Base-by-base conservation (phyloP, 2,797 vertebrate species). In the Cyclopterus lumpus region DNA sequence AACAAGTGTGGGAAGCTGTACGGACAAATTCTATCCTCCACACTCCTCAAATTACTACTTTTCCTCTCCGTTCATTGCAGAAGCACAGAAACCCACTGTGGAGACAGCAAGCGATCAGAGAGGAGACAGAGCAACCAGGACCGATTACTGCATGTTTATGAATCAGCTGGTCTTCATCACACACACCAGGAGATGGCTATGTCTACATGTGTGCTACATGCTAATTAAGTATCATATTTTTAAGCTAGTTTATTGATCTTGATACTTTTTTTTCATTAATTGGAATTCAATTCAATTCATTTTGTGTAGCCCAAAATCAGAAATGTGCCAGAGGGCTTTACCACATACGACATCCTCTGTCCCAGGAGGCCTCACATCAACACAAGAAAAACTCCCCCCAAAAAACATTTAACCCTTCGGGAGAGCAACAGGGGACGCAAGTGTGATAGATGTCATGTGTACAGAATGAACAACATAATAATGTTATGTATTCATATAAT, bases 21-120 rank as follows among this genome's bases (percentile, higher is more conserved):
- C 44, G 8, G 71, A 71, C 68, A 62, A 58, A 38, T 62, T 66
- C 51, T 55, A 30, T 83, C 75, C 69, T 73, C 14, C 75, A 20
- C 79, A 42, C 59, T 57, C 54, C 38, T 73, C 15, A 59, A 54
- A 81, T 67, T 3, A 61, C 63, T 55, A 15, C 57, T 48, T n/a
- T 64, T 49, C 55, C 58, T 64, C 51, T 48, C 2, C 16, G 65
- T 70, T 49, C 2, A 10, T 62, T 10, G 67, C 70, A 76, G 66
- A 65, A 14, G 3, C 34, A 46, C 63, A 51, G 42, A 42, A 59
- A 71, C 71, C n/a, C 66, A 24, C 63, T 51, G 62, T 1, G 32
- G 34, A 69, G 49, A 49, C 24, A 20, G 62, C 2, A 14, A 44
- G 58, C 38, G 8, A 75, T 60, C 65, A 66, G 72, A 76, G 73